Conservation (phyloP, 2,888 invertebrate genomes). For the Plagodis dolabraria region DNA sequence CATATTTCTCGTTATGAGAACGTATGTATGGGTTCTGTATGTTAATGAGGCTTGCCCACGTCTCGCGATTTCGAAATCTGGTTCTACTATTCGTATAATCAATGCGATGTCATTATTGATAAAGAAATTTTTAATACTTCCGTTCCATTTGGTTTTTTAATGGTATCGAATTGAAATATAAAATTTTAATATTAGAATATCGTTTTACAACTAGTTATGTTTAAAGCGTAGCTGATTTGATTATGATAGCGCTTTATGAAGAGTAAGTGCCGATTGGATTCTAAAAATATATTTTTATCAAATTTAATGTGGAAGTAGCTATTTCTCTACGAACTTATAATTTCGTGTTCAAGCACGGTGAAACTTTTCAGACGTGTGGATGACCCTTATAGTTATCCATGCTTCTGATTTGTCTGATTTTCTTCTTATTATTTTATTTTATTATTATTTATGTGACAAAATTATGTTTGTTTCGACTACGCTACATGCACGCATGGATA, state of each 20-base stretch:
- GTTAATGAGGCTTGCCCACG: constrained; percentile 8
- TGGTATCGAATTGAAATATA: constrained; percentile 9
- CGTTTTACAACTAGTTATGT: constrained; percentile 4
- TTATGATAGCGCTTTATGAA: not conserved
- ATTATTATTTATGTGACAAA: too few species aligned
- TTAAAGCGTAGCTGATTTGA: not conserved
- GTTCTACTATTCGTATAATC: constrained; percentile 7
- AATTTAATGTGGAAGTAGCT: too few species aligned
- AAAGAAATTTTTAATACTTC: constrained; percentile 11
- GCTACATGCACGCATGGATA: too few species aligned
- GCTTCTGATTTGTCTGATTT: too few species aligned
- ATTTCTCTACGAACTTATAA: too few species aligned
- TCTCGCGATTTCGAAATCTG: constrained; percentile 5
- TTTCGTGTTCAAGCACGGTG: too few species aligned
- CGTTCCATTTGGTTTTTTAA: constrained; percentile 4
- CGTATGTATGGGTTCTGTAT: constrained; percentile 41
- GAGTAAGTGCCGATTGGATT: too few species aligned
- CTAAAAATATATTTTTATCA: too few species aligned
- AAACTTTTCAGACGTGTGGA: too few species aligned
- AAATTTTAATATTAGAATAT: constrained; percentile 3
- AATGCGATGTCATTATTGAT: constrained; percentile 6
- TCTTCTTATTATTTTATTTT: too few species aligned
- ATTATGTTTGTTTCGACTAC: too few species aligned
- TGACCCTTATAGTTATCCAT: too few species aligned
- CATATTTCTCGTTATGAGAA: constrained; percentile 40